Evolutionary conservation across 2,888 invertebrate genomes (phyloP).

Genomic region (Drosophila prolongata): DNA sequence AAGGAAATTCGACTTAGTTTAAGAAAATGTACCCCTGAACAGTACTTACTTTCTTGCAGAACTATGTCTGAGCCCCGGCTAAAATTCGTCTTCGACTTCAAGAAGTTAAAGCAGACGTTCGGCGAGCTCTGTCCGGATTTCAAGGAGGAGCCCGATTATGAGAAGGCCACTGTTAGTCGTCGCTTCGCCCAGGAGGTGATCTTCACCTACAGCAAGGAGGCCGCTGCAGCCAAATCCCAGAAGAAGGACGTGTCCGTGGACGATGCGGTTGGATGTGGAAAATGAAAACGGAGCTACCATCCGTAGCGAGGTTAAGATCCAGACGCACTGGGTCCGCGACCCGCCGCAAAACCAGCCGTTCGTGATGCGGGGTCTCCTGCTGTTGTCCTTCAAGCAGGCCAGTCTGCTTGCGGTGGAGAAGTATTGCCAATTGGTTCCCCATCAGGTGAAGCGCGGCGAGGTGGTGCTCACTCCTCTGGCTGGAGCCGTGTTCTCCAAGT

Average conservation of each 20-base stretch:
- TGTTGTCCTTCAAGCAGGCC: slow-evolving; percentile 65
- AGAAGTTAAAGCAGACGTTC: slow-evolving; percentile 42
- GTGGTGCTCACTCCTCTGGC: slow-evolving; percentile 64
- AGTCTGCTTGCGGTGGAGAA: slow-evolving; percentile 67
- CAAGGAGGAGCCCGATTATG: slow-evolving; percentile 43
- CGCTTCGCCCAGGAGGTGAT: slow-evolving; percentile 62
- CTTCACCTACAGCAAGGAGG: slow-evolving; percentile 54
- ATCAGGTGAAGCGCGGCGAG: slow-evolving; percentile 46
- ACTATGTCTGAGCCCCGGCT: slow-evolving; percentile 25
- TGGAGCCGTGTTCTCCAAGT: slow-evolving; percentile 56
- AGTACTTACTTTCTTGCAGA: slow-evolving; percentile 4
- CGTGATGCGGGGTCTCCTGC: slow-evolving; percentile 32
- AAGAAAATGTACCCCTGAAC: not conserved
- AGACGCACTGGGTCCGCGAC: slow-evolving; percentile 9
- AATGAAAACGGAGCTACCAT: not conserved
- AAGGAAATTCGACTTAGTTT: not conserved
- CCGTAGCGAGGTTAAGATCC: slow-evolving; percentile 30
- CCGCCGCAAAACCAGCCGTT: slow-evolving; percentile 48
- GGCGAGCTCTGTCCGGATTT: slow-evolving; percentile 61
- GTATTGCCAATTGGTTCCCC: slow-evolving; percentile 61
- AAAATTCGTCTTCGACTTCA: slow-evolving; percentile 49
- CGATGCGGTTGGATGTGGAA: slow-evolving; percentile 25
- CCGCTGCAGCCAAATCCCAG: slow-evolving; percentile 47
- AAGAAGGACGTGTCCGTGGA: slow-evolving; percentile 38
- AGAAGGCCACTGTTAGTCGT: slow-evolving; percentile 54